Evolutionary conservation across 2,888 invertebrate genomes (phyloP).

Genomic region (Euspilapteryx auroguttella): DNA sequence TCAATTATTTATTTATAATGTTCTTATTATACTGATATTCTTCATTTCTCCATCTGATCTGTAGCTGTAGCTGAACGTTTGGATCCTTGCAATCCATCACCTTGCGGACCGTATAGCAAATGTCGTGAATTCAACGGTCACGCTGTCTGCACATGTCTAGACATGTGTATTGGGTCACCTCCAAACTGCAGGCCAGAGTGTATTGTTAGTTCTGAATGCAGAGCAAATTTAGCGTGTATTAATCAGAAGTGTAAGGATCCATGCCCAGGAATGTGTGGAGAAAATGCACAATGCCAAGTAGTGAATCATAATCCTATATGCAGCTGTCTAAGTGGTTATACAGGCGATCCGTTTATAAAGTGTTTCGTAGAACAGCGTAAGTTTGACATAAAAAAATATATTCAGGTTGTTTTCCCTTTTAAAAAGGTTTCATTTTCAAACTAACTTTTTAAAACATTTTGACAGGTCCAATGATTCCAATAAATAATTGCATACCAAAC

Average conservation of each 20-base stretch:
- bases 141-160: constrained; percentile 76
- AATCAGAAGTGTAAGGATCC: constrained; percentile 78
- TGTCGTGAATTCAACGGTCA: constrained; percentile 72
- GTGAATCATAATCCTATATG: constrained; percentile 81
- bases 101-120: constrained; percentile 78
- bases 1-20: constrained; percentile 16
- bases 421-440: constrained; percentile 2
- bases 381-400: constrained; percentile 16
- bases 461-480: constrained; percentile 40
- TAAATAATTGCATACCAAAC: constrained; percentile 69
- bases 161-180: constrained; percentile 73
- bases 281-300: constrained; percentile 76
- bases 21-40: constrained; percentile 10
- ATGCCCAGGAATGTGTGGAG: constrained; percentile 75
- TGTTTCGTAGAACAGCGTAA: constrained; percentile 68
- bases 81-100: constrained; percentile 75
- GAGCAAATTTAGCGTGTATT: constrained; percentile 73
- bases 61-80: constrained; percentile 45
- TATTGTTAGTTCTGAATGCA: constrained; percentile 77
- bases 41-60: constrained; percentile 15
- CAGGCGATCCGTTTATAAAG: constrained; percentile 77
- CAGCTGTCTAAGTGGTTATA: constrained; percentile 68
- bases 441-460: constrained; percentile 3
- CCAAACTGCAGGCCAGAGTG: constrained; percentile 79
- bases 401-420: not conserved